These are phyloP conservation scores for Illadopsis cleaveri DNA, from an alignment of 2,113 vertebrate species.

Conservation along the genomic window DNA sequence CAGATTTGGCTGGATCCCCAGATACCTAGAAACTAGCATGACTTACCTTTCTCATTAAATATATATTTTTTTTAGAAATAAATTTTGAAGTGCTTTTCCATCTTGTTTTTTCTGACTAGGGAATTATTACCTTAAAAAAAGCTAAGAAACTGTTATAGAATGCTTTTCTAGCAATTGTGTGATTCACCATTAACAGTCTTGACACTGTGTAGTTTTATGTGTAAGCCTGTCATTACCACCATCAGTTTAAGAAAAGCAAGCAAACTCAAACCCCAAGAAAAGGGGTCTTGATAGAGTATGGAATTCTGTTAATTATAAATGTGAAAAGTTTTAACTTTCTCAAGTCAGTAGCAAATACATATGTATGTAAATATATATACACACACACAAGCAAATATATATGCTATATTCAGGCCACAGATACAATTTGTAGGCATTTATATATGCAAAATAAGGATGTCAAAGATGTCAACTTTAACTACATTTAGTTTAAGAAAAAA, in stretches of 20 bases:
- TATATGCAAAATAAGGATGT: not conserved
- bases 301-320: not conserved
- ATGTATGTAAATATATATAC: not conserved
- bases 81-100: not conserved
- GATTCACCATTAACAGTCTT: not conserved
- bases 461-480: not conserved
- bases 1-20: not conserved
- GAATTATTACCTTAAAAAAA: not conserved
- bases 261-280: not conserved
- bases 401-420: not conserved
- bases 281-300: not conserved
- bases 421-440: not conserved
- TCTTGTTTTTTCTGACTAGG: not conserved
- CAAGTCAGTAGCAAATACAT: not conserved
- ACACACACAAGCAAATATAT: accelerated
- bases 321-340: not conserved
- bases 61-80: not conserved
- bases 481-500: not conserved
- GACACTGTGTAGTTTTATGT: not conserved
- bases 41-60: not conserved
- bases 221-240: not conserved
- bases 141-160: not conserved
- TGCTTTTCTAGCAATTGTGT: not conserved
- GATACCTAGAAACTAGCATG: not conserved
- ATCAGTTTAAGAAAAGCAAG: not conserved